phyloP scores from a whole-genome alignment of 2,888 invertebrate species.

The Keiferia lycopersicella region DNA sequence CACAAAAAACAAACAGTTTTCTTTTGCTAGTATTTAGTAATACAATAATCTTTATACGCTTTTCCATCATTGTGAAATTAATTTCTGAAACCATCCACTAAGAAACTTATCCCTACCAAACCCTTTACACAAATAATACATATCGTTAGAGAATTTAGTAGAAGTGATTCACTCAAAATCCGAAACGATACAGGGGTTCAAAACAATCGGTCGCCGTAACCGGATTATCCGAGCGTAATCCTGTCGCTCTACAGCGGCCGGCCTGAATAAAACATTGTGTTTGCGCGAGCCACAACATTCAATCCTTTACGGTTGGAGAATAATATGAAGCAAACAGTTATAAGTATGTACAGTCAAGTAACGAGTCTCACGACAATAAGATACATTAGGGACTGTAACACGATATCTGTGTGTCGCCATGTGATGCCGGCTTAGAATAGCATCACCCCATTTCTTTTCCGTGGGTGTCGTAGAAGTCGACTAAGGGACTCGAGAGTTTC shows the following conservation, averaged over 20 bases:
- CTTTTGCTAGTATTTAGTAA: too few species aligned
- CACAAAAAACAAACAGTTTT: too few species aligned
- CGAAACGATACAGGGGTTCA: conserved; percentile 33
- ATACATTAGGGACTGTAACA: too few species aligned
- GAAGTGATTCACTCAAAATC: conserved; percentile 20
- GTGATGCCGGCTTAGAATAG: too few species aligned
- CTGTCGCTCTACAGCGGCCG: conserved; percentile 35
- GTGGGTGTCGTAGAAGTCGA: too few species aligned
- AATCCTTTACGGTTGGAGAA: conserved; percentile 25
- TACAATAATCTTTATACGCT: neutral
- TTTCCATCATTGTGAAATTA: neutral
- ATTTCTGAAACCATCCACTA: neutral
- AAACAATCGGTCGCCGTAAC: conserved; percentile 36
- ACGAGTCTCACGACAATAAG: neutral
- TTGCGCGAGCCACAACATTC: conserved; percentile 29
- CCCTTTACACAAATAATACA: conserved; percentile 2
- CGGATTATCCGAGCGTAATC: conserved; percentile 43
- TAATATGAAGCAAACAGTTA: conserved; percentile 14
- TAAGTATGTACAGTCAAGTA: neutral
- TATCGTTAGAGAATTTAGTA: neutral
- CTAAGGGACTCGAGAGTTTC: too few species aligned
- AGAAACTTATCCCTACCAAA: neutral
- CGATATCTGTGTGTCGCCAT: too few species aligned
- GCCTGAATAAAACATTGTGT: conserved; percentile 40
- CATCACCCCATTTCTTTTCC: too few species aligned